Conservation (phyloP, 2,888 invertebrate species). For the Metallyticus violacea region DNA sequence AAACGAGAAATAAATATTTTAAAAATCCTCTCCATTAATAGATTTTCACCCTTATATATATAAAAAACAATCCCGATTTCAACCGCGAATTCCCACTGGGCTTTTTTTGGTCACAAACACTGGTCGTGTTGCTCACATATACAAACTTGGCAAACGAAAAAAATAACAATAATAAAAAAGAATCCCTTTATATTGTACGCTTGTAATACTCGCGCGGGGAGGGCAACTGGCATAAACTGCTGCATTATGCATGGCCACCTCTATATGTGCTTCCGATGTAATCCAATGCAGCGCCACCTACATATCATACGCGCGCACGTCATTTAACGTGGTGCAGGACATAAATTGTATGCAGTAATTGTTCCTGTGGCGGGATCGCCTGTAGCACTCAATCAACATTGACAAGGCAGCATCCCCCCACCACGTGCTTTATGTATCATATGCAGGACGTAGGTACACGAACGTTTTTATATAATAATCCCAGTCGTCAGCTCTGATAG, state of each 20-base stretch:
- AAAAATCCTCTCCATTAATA: neutral
- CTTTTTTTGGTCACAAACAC: too few relatives aligned
- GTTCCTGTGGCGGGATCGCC: neutral
- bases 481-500: too few relatives aligned
- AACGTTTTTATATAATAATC: neutral
- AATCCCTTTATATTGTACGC: too few relatives aligned
- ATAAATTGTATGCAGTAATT: conserved; percentile 12
- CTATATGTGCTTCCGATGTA: neutral
- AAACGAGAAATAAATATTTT: neutral
- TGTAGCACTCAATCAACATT: conserved; percentile 10
- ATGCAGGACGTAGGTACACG: too few relatives aligned
- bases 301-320: neutral
- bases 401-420: conserved; percentile 6
- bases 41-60: neutral
- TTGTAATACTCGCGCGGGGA: too few relatives aligned
- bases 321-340: conserved; percentile 7
- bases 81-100: neutral
- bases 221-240: neutral
- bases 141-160: too few relatives aligned
- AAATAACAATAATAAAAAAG: too few relatives aligned
- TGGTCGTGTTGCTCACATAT: too few relatives aligned
- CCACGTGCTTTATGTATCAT: neutral
- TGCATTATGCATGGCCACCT: neutral
- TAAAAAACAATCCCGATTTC: neutral
- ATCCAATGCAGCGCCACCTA: conserved; percentile 6